Base-by-base conservation (phyloP, 2,888 invertebrate species). In the Eurytoma adleriae region DNA sequence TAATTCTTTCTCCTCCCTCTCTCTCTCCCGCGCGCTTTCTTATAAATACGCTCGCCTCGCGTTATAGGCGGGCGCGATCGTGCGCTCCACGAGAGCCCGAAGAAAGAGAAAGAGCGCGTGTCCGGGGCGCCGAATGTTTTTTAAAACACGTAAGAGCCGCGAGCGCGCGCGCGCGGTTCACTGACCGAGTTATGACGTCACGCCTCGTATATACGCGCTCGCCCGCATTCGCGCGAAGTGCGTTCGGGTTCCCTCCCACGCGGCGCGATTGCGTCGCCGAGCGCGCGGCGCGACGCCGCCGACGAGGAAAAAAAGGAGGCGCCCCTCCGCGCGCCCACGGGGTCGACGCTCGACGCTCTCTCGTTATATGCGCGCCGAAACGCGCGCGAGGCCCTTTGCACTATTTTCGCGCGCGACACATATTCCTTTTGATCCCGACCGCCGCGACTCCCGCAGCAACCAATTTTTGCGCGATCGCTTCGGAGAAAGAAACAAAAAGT, bases 171-270 rank as follows among this genome's bases (percentile, higher is more conserved):
- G n/a, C 27, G 70, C 78, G 88, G 88, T 88, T 89, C 88, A 88
- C 86, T 89, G 88, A 89, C 88, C 88, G 88, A 89, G 86, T 88
- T 89, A 89, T 88, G 88, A 88, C 88, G 88, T 88, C 88, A 88
- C 83, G 73, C 73, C 18, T 40, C 5, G 48, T 54, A 18, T 62
- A 20, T 59, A 59, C 18, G 66, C 50, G 48, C 50, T 48, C 30
- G 40, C 30, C 73, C 71, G 66, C 56, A 67, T 64, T 69, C 70
- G 57, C 74, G 54, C 74, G 48, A 71, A 66, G 80, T 62, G 57
- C 77, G 80, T 75, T 54, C n/a, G 56, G 40, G 0, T 7, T 40
- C 40, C 40, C 40, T 40, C 40, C 40, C 40, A 40, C 48, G 50
- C 18, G 30, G 20, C 30, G 40, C 30, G 50, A n/a, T 71, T 40